These are phyloP conservation scores for Drosophila leontia DNA, from an alignment of 1,140 invertebrate species.

Conservation along the genomic window DNA sequence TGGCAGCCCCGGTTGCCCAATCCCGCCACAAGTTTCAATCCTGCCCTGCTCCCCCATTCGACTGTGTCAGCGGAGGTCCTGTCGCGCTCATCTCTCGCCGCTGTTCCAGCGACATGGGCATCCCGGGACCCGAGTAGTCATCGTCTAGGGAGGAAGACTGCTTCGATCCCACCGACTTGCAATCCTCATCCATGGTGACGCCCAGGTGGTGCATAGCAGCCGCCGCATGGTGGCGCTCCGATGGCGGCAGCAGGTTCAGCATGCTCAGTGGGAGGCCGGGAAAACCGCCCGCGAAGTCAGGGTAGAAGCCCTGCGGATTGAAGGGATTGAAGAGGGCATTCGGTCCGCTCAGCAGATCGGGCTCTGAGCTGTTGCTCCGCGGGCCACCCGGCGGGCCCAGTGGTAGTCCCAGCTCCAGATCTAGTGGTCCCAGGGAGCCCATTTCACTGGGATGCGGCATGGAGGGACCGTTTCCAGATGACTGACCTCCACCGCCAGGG, in stretches of 20 bases:
- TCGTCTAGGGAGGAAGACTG: constrained; percentile 89
- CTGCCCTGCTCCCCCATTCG: constrained; percentile 88
- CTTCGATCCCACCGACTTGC: constrained; percentile 88
- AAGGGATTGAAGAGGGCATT: constrained; percentile 90
- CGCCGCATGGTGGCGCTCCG: constrained; percentile 87
- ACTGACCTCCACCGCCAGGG: constrained; percentile 14
- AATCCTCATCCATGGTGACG: constrained; percentile 87
- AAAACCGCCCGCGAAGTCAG: constrained; percentile 91
- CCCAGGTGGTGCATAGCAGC: constrained; percentile 84
- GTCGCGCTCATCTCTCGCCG: constrained; percentile 60
- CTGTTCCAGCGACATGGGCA: constrained; percentile 86
- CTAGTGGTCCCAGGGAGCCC: constrained; percentile 58
- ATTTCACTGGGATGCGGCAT: constrained; percentile 63
- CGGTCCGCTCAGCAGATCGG: constrained; percentile 86
- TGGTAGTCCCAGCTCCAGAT: constrained; percentile 70
- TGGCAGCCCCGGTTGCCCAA: constrained; percentile 75
- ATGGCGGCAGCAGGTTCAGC: constrained; percentile 92
- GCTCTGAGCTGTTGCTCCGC: constrained; percentile 87
- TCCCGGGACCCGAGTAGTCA: constrained; percentile 84
- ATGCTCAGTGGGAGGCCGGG: constrained; percentile 92
- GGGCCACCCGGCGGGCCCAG: constrained; percentile 84
- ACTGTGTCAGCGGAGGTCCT: constrained; percentile 85
- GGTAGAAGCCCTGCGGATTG: constrained; percentile 90
- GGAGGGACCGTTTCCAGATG: constrained; percentile 33
- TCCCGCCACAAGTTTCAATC: constrained; percentile 86